These are phyloP conservation scores for Andricus curvator DNA, from an alignment of 2,888 invertebrate genomes.

Conservation along the genomic window DNA sequence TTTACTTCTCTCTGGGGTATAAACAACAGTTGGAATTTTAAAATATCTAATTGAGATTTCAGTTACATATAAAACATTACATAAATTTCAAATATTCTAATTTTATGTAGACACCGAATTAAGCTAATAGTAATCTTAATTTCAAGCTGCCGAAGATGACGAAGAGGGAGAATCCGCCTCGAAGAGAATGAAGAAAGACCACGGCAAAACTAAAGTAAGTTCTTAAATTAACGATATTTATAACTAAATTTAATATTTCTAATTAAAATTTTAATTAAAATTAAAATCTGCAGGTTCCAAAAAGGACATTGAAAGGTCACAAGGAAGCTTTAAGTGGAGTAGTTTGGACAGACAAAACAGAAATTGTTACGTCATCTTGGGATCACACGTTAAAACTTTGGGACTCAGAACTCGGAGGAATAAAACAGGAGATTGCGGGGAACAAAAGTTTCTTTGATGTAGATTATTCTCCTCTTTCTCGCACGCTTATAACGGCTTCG, in stretches of 20 bases:
- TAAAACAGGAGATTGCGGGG: constrained; percentile 90
- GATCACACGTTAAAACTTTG: constrained; percentile 97
- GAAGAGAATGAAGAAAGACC: constrained; percentile 82
- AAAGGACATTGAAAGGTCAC: constrained; percentile 94
- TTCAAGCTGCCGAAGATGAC: constrained; percentile 45
- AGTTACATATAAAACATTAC: too few relatives aligned
- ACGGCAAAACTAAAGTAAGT: constrained; percentile 82
- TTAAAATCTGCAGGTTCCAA: constrained; percentile 82
- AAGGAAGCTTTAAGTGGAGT: constrained; percentile 93
- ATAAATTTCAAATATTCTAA: too few relatives aligned
- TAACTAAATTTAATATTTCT: neutral
- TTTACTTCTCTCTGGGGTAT: too few relatives aligned
- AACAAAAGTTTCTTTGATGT: constrained; percentile 95
- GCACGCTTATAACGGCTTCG: constrained; percentile 89
- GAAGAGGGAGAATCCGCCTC: constrained; percentile 81
- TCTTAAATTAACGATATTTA: constrained; percentile 6
- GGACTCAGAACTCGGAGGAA: constrained; percentile 92
- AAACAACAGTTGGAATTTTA: too few relatives aligned
- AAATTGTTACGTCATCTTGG: constrained; percentile 93
- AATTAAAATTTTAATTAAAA: constrained; percentile 16
- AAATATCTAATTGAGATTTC: too few relatives aligned
- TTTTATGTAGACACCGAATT: too few relatives aligned
- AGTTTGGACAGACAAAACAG: constrained; percentile 89
- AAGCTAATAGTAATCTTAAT: neutral
- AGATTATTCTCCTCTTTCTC: constrained; percentile 89